A percentile compares a stretch with the other conserved stretches of the same genome.
Evolutionary conservation across 1,140 invertebrate species (phyloP).

Genomic region (Solen grandis): DNA sequence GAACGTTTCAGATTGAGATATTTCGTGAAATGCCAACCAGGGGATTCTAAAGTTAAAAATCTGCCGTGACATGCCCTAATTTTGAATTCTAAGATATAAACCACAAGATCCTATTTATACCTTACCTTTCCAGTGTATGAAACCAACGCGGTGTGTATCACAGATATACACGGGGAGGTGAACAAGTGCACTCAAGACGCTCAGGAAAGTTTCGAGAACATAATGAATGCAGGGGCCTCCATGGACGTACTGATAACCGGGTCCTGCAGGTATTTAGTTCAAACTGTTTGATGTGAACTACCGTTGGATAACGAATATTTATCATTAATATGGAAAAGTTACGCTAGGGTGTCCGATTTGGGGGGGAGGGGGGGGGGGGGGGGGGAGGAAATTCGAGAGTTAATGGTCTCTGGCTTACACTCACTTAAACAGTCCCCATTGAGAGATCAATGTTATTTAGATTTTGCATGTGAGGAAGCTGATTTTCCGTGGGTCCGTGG

Average conservation of each 20-base stretch:
- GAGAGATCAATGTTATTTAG: too few relatives aligned
- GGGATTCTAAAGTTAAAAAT: too few relatives aligned
- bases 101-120: too few relatives aligned
- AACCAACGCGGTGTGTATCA: slow-evolving; percentile 37
- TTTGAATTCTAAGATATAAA: too few relatives aligned
- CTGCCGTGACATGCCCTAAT: too few relatives aligned
- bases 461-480: too few relatives aligned
- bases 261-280: slow-evolving; percentile 41
- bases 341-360: not conserved
- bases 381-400: not conserved
- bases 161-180: slow-evolving; percentile 26
- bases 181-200: slow-evolving; percentile 22
- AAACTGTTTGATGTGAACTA: not conserved
- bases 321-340: not conserved
- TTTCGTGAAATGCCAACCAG: too few relatives aligned
- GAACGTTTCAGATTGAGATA: too few relatives aligned
- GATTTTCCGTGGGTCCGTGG: too few relatives aligned
- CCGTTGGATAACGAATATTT: not conserved
- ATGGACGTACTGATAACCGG: slow-evolving; percentile 49
- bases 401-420: not conserved
- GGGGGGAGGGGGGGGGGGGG: too few relatives aligned
- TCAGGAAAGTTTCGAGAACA: slow-evolving; percentile 30
- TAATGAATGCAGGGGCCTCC: slow-evolving; percentile 32
- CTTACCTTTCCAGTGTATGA: slow-evolving; percentile 46
- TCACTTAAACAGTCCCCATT: not conserved